These are phyloP conservation scores for Onchidella celtica DNA, from an alignment of 2,888 invertebrate genomes.

Conservation along the genomic window DNA sequence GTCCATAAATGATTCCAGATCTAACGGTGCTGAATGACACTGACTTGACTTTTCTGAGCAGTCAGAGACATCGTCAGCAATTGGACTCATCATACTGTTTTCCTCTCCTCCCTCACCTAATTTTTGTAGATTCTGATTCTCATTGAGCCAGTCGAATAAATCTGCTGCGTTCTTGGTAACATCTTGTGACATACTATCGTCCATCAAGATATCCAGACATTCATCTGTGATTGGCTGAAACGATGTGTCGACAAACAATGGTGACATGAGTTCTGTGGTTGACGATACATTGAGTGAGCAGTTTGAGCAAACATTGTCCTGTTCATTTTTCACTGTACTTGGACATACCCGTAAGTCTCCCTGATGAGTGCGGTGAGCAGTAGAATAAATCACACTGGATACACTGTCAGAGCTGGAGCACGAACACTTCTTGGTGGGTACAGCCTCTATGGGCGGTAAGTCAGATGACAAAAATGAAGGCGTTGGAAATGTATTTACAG, in stretches of 20 bases:
- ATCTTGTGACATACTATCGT: neutral
- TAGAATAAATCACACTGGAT: conserved; percentile 19
- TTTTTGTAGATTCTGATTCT: neutral
- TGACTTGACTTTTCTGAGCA: conserved; percentile 3
- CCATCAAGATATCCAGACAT: neutral
- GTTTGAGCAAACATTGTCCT: neutral
- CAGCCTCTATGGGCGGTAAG: too few relatives aligned
- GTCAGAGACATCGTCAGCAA: neutral
- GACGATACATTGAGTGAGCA: neutral
- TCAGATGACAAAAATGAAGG: too few relatives aligned
- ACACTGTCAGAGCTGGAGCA: neutral
- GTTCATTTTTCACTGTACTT: neutral
- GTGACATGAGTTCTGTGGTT: neutral
- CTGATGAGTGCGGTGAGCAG: neutral
- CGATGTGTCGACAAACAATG: conserved; percentile 20
- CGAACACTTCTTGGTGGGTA: conserved; percentile 28
- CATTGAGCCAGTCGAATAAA: conserved; percentile 23
- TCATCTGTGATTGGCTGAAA: neutral
- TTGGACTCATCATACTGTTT: neutral
- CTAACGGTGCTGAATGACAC: neutral
- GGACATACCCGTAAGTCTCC: neutral
- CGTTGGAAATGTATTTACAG: too few relatives aligned
- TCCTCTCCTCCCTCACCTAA: neutral
- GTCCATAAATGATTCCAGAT: conserved; percentile 32
- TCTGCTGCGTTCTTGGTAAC: neutral